phyloP scores from a whole-genome alignment of 2,888 invertebrate genomes.

The Corbicula japonica region DNA sequence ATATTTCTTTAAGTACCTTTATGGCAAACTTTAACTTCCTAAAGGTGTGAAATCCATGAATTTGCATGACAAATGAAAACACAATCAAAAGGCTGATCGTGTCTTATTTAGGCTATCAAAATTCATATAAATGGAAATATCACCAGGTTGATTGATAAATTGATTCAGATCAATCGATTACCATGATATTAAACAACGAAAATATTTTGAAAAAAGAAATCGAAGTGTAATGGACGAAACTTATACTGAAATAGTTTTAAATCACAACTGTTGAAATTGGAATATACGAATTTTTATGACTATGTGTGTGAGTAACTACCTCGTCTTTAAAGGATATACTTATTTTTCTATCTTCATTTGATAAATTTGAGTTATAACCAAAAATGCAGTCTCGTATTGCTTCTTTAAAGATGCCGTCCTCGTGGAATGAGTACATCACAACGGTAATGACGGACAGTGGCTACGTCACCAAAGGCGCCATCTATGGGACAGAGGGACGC shows the following conservation, averaged over 20 bases:
- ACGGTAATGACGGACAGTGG: constrained; percentile 76
- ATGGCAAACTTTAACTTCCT: constrained; percentile 1
- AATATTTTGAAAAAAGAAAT: constrained; percentile 10
- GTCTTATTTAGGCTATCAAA: constrained; percentile 15
- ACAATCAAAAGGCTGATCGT: neutral
- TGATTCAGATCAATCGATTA: constrained; percentile 28
- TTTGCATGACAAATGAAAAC: constrained; percentile 20
- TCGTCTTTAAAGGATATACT: neutral
- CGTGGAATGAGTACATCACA: constrained; percentile 78
- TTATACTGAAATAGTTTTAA: neutral
- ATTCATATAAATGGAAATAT: constrained; percentile 10
- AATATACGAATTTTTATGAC: neutral
- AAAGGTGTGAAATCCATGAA: neutral
- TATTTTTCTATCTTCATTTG: neutral
- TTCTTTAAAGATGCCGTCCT: constrained; percentile 73
- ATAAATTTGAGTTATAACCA: neutral
- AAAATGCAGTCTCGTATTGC: constrained; percentile 69
- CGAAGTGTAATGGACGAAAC: constrained; percentile 7
- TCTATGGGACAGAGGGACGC: constrained; percentile 71
- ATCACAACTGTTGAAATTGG: neutral
- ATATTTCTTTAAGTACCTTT: constrained; percentile 15
- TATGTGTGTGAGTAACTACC: neutral
- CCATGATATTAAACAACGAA: constrained; percentile 12
- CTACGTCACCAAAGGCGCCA: constrained; percentile 72
- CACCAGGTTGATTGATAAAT: constrained; percentile 2